Conservation (phyloP, 92 coral and sea anemone species). For the Blastomussa wellsi region DNA sequence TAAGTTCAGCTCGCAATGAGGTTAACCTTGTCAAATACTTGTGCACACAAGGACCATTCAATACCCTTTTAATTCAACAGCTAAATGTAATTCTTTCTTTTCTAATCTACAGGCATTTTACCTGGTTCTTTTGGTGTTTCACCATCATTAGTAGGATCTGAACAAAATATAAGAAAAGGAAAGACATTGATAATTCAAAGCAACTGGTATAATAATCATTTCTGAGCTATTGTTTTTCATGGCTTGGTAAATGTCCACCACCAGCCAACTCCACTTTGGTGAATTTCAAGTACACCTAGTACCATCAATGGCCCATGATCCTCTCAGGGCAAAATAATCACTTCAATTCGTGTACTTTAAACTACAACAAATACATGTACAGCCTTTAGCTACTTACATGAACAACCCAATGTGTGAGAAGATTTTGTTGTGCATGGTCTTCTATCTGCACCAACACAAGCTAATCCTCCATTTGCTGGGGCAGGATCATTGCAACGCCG, state of each 20-base stretch:
- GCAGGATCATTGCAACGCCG: constrained; percentile 66
- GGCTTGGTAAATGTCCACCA: no score
- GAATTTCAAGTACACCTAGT: no score
- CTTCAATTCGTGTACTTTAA: not conserved
- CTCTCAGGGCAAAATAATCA: not conserved
- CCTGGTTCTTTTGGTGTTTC: constrained; percentile 3
- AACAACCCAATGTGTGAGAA: constrained; percentile 6
- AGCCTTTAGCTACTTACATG: constrained; percentile 12
- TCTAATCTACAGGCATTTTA: not conserved
- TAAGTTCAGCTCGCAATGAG: no score
- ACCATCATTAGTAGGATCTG: not conserved
- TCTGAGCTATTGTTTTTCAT: not conserved
- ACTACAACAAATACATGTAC: not conserved
- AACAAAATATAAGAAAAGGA: no score
- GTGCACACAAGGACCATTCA: no score
- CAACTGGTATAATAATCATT: not conserved
- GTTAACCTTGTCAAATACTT: no score
- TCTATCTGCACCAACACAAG: constrained; percentile 51
- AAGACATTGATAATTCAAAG: no score
- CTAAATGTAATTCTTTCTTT: no score
- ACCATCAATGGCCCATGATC: no score
- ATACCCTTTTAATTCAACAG: no score
- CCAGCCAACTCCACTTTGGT: no score
- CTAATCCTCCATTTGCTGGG: constrained; percentile 72
- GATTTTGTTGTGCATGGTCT: constrained; percentile 40